phyloP scores from a whole-genome alignment of 2,888 invertebrate species.

The Parochlus steinenii region DNA sequence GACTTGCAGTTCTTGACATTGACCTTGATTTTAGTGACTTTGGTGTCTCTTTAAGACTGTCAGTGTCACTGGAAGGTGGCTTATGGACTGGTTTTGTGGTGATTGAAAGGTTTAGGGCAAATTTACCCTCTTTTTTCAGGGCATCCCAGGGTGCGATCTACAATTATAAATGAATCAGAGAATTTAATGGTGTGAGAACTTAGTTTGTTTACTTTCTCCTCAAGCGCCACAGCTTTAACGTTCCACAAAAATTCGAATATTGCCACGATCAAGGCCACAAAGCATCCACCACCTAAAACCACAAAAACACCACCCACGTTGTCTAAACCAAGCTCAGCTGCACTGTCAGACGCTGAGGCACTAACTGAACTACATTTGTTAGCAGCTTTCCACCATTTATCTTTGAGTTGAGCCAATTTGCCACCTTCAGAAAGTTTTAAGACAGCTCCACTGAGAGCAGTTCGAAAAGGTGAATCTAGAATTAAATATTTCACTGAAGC shows the following conservation, averaged over 20 bases:
- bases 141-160: slow-evolving; percentile 52
- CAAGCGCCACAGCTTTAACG: slow-evolving; percentile 56
- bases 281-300: slow-evolving; percentile 58
- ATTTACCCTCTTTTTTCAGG: slow-evolving; percentile 48
- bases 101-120: slow-evolving; percentile 55
- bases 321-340: slow-evolving; percentile 33
- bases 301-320: slow-evolving; percentile 89
- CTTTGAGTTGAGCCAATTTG: slow-evolving; percentile 59
- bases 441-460: slow-evolving; percentile 72
- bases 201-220: slow-evolving; percentile 67
- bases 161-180: too few species aligned
- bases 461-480: slow-evolving; percentile 59
- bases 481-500: slow-evolving; percentile 3
- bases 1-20: too few species aligned
- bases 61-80: slow-evolving; percentile 5
- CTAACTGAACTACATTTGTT: too few species aligned
- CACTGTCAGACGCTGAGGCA: too few species aligned
- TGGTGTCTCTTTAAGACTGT: slow-evolving; percentile 7
- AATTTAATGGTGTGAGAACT: too few species aligned
- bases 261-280: slow-evolving; percentile 54
- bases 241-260: slow-evolving; percentile 75
- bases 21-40: slow-evolving; percentile 8
- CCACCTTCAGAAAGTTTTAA: slow-evolving; percentile 83
- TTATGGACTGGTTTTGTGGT: slow-evolving; percentile 48
- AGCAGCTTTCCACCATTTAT: slow-evolving; percentile 76